Conservation (phyloP, 2,113 vertebrate genomes). For the Stigmatopora nigra region DNA sequence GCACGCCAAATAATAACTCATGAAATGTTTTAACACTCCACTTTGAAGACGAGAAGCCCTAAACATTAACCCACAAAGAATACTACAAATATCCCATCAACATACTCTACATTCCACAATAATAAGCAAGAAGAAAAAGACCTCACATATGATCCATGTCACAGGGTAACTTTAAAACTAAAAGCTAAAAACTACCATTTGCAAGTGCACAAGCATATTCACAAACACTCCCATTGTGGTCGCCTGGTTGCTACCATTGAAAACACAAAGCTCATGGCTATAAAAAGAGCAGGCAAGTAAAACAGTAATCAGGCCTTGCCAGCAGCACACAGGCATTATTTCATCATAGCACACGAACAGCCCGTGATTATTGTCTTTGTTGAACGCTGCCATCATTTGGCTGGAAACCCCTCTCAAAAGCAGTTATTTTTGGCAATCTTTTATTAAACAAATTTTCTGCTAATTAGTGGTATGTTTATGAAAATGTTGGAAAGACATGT, state of each 20-base stretch:
- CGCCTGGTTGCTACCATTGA: conserved; percentile 13
- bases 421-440: background rate
- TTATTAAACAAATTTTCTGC: background rate
- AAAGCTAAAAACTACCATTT: conserved; percentile 4
- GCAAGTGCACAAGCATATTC: background rate
- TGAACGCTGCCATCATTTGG: conserved; percentile 23
- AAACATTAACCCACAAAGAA: conserved; percentile 15
- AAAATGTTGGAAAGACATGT: background rate
- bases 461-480: background rate
- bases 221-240: conserved; percentile 10
- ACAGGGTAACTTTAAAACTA: background rate
- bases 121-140: conserved; percentile 6
- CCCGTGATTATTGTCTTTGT: conserved; percentile 45
- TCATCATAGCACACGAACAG: conserved; percentile 46
- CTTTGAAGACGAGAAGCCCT: conserved; percentile 23
- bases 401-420: background rate
- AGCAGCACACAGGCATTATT: conserved; percentile 43
- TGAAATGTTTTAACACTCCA: conserved; percentile 37
- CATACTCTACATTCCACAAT: conserved; percentile 11
- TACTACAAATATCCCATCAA: conserved; percentile 3
- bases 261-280: conserved; percentile 29
- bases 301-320: conserved; percentile 46
- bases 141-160: background rate
- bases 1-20: conserved; percentile 12
- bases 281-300: conserved; percentile 53